These are phyloP conservation scores for Andrena trimmerana DNA, from an alignment of 2,888 invertebrate species.

Conservation along the genomic window DNA sequence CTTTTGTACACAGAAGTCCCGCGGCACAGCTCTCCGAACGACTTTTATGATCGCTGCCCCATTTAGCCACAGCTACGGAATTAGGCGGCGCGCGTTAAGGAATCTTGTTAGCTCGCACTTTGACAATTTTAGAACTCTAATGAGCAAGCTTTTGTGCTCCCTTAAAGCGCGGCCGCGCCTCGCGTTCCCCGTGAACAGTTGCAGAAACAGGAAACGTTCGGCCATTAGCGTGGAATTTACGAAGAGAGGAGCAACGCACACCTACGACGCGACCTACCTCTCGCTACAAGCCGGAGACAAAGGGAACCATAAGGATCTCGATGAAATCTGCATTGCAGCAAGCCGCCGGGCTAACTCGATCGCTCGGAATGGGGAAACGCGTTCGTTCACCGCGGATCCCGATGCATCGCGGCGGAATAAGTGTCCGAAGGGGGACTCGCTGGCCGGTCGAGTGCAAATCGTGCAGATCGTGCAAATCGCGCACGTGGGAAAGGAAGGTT, in stretches of 20 bases:
- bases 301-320: constrained; percentile 41
- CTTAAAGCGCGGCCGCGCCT: constrained; percentile 25
- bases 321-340: constrained; percentile 58
- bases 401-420: constrained; percentile 2
- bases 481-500: constrained; percentile 46
- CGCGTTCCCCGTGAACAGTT: constrained; percentile 20
- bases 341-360: constrained; percentile 32
- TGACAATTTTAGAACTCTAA: constrained; percentile 48
- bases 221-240: constrained; percentile 57
- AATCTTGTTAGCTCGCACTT: constrained; percentile 51
- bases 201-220: constrained; percentile 43
- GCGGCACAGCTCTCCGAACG: constrained; percentile 2
- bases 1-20: not conserved
- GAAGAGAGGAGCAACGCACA: constrained; percentile 41
- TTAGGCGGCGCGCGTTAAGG: constrained; percentile 34
- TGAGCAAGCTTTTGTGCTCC: constrained; percentile 46
- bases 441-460: constrained; percentile 39
- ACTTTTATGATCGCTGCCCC: not conserved
- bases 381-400: constrained; percentile 13
- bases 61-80: constrained; percentile 9
- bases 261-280: constrained; percentile 21
- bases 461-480: not conserved
- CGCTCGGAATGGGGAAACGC: constrained; percentile 5
- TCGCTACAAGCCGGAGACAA: constrained; percentile 23
- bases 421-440: constrained; percentile 21